phyloP scores from a whole-genome alignment of 2,888 invertebrate genomes.

The Seladonia tumulorum region DNA sequence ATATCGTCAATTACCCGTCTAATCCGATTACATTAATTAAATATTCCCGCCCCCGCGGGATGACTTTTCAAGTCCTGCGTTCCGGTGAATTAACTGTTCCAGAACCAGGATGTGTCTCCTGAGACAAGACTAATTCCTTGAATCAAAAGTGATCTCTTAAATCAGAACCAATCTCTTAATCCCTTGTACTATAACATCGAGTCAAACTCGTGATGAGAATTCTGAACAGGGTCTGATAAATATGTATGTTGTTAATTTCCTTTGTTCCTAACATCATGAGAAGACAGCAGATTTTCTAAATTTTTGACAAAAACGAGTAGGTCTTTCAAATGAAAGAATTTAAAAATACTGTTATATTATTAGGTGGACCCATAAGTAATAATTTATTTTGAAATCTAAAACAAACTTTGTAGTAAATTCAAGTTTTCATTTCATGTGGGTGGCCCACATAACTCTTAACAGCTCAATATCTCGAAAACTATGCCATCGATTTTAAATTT shows the following conservation, averaged over 20 bases:
- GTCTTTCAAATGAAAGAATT: no score
- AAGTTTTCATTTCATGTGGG: no score
- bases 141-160: not conserved
- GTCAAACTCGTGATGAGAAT: not conserved
- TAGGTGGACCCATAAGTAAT: no score
- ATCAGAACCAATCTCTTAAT: not conserved
- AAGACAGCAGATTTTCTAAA: not conserved
- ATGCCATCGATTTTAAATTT: no score
- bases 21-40: constrained; percentile 51
- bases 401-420: no score
- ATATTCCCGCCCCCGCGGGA: constrained; percentile 19
- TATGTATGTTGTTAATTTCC: not conserved
- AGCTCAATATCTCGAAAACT: no score
- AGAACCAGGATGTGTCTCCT: not conserved
- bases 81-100: not conserved
- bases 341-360: not conserved
- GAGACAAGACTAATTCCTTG: not conserved
- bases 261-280: not conserved
- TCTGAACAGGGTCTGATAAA: not conserved
- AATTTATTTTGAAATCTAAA: no score
- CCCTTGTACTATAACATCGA: not conserved
- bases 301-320: not conserved
- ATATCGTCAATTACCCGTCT: constrained; percentile 38
- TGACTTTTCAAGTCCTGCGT: not conserved
- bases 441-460: no score